phyloP scores from a whole-genome alignment of 1,140 invertebrate genomes.

The Pteromalus puparum region DNA sequence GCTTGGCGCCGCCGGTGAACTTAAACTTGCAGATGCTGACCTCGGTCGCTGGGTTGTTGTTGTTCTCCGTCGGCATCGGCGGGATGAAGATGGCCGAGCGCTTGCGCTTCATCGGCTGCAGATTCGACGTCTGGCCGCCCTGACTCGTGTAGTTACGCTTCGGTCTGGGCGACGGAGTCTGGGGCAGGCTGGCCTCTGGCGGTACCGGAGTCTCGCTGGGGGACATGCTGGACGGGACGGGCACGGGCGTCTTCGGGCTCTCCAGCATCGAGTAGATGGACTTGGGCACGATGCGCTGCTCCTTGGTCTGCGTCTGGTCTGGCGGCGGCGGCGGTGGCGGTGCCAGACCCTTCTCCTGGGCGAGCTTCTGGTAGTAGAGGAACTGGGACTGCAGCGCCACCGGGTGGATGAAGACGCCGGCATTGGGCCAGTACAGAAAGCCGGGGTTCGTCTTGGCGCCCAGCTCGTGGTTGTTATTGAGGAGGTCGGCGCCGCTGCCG shows the following conservation, averaged over 20 bases:
- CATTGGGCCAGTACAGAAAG: constrained; percentile 83
- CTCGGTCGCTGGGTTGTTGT: constrained; percentile 85
- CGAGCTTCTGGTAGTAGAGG: constrained; percentile 84
- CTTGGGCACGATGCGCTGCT: constrained; percentile 70
- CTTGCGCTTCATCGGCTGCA: constrained; percentile 81
- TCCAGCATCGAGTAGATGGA: constrained; percentile 67
- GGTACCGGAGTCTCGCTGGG: not conserved
- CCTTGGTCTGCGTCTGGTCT: constrained; percentile 60
- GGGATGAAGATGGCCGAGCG: constrained; percentile 89
- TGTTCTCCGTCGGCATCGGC: constrained; percentile 83
- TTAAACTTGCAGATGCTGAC: constrained; percentile 95
- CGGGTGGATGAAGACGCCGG: constrained; percentile 83
- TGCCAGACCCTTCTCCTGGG: constrained; percentile 69
- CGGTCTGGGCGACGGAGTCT: constrained; percentile 60
- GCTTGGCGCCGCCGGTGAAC: constrained; percentile 91
- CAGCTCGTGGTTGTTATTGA: constrained; percentile 54
- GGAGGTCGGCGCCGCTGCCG: constrained; percentile 50
- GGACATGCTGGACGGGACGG: not conserved
- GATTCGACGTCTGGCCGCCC: constrained; percentile 48
- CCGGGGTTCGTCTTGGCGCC: constrained; percentile 63
- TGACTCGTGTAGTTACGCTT: constrained; percentile 63
- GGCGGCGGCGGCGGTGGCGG: not conserved
- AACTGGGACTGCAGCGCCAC: constrained; percentile 83
- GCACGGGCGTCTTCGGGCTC: constrained; percentile 57
- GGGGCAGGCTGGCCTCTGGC: not conserved